Evolutionary conservation across 2,113 vertebrate species (phyloP), one percentile per base, ranked within the genome.

Genomic region (Phalacrocorax pelagicus): DNA sequence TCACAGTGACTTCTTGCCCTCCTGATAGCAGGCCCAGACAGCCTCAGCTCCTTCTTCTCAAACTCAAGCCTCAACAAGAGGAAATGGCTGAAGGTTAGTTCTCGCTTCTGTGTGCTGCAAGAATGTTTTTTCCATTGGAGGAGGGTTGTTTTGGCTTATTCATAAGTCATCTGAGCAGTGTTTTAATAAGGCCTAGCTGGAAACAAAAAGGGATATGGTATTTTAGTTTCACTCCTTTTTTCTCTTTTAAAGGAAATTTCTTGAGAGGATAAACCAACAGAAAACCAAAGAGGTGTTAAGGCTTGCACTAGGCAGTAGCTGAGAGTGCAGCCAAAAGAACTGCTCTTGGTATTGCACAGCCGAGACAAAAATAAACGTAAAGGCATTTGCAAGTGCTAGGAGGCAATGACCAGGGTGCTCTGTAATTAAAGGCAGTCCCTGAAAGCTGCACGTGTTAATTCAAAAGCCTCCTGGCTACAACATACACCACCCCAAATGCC

Each of bases 361-460:
- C 0, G 1, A 95, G 91, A 67, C 66, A 89, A 91, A 97, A 96
- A 95, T 95, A 96, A 97, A 96, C 1, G 36, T 94, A 55, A 89
- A 96, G 86, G 81, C 88, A 79, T 94, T 97, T 95, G 86, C 87
- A 97, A 96, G 87, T 72, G 71, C 88, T 91, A 88, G 2, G 0
- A 97, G 88, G 93, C 86, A 95, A 59, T 92, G 92, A 92, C 89
- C 94, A 93, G 67, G 86, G 91, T 96, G 66, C 82, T 95, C 77
- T 96, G 78, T 96, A 97, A 97, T 95, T 97, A 97, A 96, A 95
- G 92, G 91, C 93, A 93, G 94, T 92, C 91, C 86, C 85, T 96
- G 88, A 94, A 88, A 93, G 87, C 72, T 95, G 87, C 23, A 20
- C 71, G 73, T 89, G 89, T 82, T 97, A 94, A 96, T 96, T 96